These are phyloP conservation scores for Haliclona indistincta DNA, from an alignment of 37 sponge, comb jelly and placozoan genomes.

Conservation along the genomic window DNA sequence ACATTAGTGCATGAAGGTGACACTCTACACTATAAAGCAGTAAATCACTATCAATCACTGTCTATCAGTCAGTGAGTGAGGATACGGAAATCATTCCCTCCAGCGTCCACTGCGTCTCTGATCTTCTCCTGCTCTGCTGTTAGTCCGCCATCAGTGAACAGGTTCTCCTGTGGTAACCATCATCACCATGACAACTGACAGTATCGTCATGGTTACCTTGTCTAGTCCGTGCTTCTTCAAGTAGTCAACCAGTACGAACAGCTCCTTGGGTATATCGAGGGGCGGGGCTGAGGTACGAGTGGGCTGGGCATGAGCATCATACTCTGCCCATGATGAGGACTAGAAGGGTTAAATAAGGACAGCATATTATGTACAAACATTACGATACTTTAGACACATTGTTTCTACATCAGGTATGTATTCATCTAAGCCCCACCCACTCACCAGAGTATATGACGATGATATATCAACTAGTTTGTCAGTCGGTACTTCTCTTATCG, in stretches of 20 bases:
- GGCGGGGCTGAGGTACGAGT: slow-evolving; percentile 23
- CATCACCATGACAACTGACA: neutral
- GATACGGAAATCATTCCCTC: slow-evolving; percentile 31
- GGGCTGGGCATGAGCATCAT: neutral
- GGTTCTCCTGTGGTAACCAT: slow-evolving; percentile 41
- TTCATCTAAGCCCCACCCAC: no score
- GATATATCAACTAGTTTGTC: slow-evolving; percentile 52
- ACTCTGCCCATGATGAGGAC: slow-evolving; percentile 56
- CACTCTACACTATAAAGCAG: no score
- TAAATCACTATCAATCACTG: no score
- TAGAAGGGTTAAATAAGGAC: slow-evolving; percentile 1
- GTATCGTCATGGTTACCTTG: slow-evolving; percentile 14
- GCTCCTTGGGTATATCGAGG: slow-evolving; percentile 74
- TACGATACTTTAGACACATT: neutral
- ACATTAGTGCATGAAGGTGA: no score
- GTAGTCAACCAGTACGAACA: slow-evolving; percentile 59
- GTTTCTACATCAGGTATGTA: no score
- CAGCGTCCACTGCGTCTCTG: slow-evolving; percentile 69
- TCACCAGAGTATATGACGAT: neutral
- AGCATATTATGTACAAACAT: no score
- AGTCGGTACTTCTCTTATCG: slow-evolving; percentile 68
- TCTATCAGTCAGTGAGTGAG: no score
- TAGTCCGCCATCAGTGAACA: slow-evolving; percentile 75
- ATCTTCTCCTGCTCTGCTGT: slow-evolving; percentile 60
- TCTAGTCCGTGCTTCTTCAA: slow-evolving; percentile 38